A percentile compares a stretch with the other conserved stretches of the same genome.
phyloP scores from a whole-genome alignment of 2,113 vertebrate genomes.

The Bucco capensis region DNA sequence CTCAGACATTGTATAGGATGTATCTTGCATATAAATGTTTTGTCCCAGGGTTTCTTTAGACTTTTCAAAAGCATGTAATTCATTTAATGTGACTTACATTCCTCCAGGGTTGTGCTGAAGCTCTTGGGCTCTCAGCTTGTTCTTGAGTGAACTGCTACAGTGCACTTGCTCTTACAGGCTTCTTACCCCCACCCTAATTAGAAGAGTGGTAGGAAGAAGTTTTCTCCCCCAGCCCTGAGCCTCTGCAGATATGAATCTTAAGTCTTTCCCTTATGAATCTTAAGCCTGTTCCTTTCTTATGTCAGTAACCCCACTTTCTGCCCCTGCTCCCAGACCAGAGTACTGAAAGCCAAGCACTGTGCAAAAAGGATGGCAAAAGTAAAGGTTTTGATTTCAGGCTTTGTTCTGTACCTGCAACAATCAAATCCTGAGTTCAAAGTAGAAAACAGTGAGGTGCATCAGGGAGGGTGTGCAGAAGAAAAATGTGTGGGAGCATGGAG shows the following conservation, averaged over 20 bases:
- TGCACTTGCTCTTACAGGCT: not conserved
- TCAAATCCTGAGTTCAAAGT: not conserved
- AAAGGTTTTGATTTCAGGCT: not conserved
- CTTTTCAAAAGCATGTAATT: not conserved
- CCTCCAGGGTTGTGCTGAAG: not conserved
- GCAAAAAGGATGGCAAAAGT: not conserved
- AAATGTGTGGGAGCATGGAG: not conserved
- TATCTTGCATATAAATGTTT: not conserved
- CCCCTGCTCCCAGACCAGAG: not conserved
- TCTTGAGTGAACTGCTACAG: not conserved
- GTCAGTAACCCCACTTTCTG: not conserved
- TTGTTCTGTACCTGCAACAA: not conserved
- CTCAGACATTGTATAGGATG: not conserved
- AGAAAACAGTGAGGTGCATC: not conserved
- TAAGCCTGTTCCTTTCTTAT: accelerated
- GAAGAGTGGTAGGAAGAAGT: not conserved
- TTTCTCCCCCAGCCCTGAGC: not conserved
- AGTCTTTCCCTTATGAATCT: too few species aligned
- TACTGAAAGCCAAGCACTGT: not conserved
- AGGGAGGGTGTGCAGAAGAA: not conserved
- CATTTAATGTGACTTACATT: not conserved
- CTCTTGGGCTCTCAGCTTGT: not conserved
- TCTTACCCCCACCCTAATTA: not conserved
- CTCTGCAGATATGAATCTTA: not conserved
- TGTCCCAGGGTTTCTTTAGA: not conserved